Evolutionary conservation across 1,140 invertebrate genomes (phyloP).

Genomic region (Zaprionus vittiger): DNA sequence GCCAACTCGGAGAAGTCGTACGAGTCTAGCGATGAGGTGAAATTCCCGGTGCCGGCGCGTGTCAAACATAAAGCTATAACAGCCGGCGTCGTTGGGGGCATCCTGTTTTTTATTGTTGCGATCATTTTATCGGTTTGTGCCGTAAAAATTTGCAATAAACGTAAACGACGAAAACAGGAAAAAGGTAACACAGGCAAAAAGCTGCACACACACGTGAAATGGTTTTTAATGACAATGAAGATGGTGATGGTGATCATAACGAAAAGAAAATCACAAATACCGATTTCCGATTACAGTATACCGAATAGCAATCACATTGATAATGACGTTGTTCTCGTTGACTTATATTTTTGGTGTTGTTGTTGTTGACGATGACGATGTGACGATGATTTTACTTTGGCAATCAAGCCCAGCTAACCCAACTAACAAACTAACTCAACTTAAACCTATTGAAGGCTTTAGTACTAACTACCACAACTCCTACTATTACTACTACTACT

Average conservation of each 20-base stretch:
- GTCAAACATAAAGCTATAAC: constrained; percentile 97
- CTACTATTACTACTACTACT: background rate
- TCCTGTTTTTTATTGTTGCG: constrained; percentile 97
- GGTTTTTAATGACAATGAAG: constrained; percentile 69
- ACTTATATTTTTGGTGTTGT: constrained; percentile 27
- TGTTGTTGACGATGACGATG: constrained; percentile 65
- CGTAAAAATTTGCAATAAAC: constrained; percentile 98
- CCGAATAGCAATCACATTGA: constrained; percentile 20
- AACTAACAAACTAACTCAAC: constrained; percentile 31
- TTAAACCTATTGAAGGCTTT: constrained; percentile 20
- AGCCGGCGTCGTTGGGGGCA: constrained; percentile 96
- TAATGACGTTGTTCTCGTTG: constrained; percentile 43
- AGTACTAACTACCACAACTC: constrained; percentile 16
- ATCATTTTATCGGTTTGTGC: constrained; percentile 98
- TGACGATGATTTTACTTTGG: constrained; percentile 28
- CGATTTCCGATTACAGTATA: constrained; percentile 8
- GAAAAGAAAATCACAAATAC: constrained; percentile 33
- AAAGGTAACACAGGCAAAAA: constrained; percentile 90
- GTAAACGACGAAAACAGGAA: constrained; percentile 97
- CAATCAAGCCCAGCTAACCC: constrained; percentile 34
- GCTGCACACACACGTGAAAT: constrained; percentile 77
- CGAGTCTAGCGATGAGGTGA: constrained; percentile 93
- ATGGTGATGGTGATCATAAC: constrained; percentile 34
- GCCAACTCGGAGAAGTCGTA: constrained; percentile 93
- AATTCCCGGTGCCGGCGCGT: constrained; percentile 93